Evolutionary conservation across 1,140 invertebrate genomes (phyloP), one percentile per base, ranked within the genome.

Genomic region (Drosophila punjabiensis): DNA sequence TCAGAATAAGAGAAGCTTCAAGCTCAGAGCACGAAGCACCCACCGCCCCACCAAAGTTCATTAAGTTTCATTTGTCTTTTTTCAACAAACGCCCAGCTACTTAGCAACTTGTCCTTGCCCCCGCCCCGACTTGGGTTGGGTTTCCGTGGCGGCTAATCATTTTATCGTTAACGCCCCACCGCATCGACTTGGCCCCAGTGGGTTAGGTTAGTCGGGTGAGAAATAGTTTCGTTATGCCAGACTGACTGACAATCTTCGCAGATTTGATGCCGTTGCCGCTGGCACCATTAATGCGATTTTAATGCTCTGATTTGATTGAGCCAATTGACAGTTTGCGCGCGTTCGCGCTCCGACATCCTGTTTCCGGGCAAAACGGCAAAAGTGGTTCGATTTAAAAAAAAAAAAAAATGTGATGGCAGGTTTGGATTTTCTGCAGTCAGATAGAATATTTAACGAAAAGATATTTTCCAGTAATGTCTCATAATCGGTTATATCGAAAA

Each of bases 251-350:
- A 82, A 69, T 66, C 78, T 75, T 59, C 43, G 35, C 39, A 48
- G 58, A 77, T 71, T 52, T 82, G 45, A 50, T 60, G 59, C 53
- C 63, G 62, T 79, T 79, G 62, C 58, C 62, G 53, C 45, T 62
- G 73, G 47, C 64, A 60, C 69, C 77, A 77, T 70, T 85, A 85
- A 85, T 81, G 82, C 78, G 82, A 84, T 85, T 84, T 84, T 81
- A 81, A 84, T 85, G 82, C 82, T 47, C 50, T 84, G 78, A 85
- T 85, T 85, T 74, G 73, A 85, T 85, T 85, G 77, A 78, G 82
- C 82, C 82, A 85, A 85, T 85, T 85, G 82, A 85, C 78, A 85
- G 73, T 78, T 85, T 85, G 67, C 77, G 20, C 37, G 69, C 55
- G 35, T 58, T 58, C 55, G 47, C 14, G 32, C 24, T 43, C n/a